These are phyloP conservation scores for Patella pellucida DNA, from an alignment of 2,888 invertebrate genomes.

Conservation along the genomic window DNA sequence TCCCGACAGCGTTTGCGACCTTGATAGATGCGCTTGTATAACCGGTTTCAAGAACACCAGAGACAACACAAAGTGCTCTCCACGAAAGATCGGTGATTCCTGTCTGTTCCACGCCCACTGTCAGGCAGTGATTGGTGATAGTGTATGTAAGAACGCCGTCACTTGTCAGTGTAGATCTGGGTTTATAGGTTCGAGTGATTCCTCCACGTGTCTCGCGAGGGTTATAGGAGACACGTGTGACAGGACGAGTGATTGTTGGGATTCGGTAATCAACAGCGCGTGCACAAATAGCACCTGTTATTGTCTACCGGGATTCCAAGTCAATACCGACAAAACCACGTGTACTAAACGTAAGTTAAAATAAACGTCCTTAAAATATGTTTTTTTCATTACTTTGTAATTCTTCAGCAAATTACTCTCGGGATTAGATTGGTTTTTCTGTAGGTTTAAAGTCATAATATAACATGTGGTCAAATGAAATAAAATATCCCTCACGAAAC, in stretches of 20 bases:
- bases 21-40: slow-evolving; percentile 16
- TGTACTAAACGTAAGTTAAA: slow-evolving; percentile 22
- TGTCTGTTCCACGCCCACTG: not conserved
- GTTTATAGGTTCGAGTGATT: not conserved
- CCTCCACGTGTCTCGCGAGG: not conserved
- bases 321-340: not conserved
- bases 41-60: slow-evolving; percentile 14
- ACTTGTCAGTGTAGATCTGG: not conserved
- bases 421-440: too few relatives aligned
- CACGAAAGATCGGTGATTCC: not conserved
- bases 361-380: too few relatives aligned
- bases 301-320: slow-evolving; percentile 19
- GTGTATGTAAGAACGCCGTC: not conserved
- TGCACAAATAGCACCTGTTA: slow-evolving; percentile 16
- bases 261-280: slow-evolving; percentile 15
- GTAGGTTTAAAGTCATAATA: too few relatives aligned
- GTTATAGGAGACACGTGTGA: not conserved
- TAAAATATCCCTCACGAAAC: too few relatives aligned
- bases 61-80: not conserved
- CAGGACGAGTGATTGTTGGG: slow-evolving; percentile 9
- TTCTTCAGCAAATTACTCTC: too few relatives aligned
- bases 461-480: too few relatives aligned
- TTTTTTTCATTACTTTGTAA: too few relatives aligned
- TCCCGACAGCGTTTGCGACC: slow-evolving; percentile 16
- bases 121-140: not conserved